Evolutionary conservation across 2,113 vertebrate genomes (phyloP).

Genomic region (Oriolus oriolus): DNA sequence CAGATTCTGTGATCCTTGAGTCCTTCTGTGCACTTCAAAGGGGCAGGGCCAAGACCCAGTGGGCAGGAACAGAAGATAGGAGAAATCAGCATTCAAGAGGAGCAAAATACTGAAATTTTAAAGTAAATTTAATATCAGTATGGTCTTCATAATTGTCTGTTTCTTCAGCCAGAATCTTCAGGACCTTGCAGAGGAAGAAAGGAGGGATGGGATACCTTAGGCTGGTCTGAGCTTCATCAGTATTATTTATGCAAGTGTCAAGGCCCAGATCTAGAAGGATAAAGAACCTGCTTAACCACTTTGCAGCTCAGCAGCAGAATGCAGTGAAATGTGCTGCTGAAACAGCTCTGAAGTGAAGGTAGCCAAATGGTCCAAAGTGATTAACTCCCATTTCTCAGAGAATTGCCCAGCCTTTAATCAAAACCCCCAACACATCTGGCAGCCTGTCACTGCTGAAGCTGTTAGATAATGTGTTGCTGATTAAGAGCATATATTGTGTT

Average conservation of each 20-base stretch:
- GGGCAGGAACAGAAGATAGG: not conserved
- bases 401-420: not conserved
- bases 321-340: not conserved
- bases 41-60: not conserved
- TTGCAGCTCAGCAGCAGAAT: not conserved
- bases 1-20: not conserved
- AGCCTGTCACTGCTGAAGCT: not conserved
- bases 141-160: fast-evolving
- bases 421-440: not conserved
- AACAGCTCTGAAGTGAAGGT: not conserved
- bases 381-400: not conserved
- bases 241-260: not conserved
- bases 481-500: not conserved
- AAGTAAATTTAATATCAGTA: not conserved
- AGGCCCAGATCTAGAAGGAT: not conserved
- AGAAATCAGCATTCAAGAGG: not conserved
- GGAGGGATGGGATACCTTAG: not conserved
- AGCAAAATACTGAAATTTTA: not conserved
- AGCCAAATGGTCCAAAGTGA: not conserved
- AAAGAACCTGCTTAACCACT: not conserved
- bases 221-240: not conserved
- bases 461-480: not conserved
- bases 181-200: not conserved
- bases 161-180: not conserved
- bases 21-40: not conserved